Evolutionary conservation across 2,797 vertebrate species (phyloP), one percentile per base, ranked within the genome.

Genomic region (Chaetophractus vellerosus): DNA sequence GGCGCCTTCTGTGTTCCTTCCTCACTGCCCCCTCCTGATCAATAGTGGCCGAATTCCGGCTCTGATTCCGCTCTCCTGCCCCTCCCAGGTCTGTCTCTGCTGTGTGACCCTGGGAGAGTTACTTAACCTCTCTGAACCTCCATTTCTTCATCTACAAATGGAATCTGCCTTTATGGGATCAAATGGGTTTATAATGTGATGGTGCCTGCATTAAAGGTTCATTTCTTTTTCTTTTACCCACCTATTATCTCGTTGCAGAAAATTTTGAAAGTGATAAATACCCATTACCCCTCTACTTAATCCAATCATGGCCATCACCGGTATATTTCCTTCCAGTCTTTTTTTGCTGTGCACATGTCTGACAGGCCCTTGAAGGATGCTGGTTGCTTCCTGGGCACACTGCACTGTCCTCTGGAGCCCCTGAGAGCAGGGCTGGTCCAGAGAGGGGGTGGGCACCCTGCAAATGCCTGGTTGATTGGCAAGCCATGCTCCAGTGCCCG

Each of bases 121-220:
- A 68, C 84, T 64, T 75, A 55, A 80, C 66, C 41, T 91, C 72
- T 91, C 93, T 75, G 78, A 83, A 83, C 52, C 23, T 57, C 45
- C 45, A 9, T 57, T n/a, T 57, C 52, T 16, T 79, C 75, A 23
- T 36, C 52, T 33, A 16, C 59, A 76, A 6, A 52, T 86, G 90
- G 74, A 74, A 63, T 83, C 24, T 85, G 36, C 69, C 69, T 88
- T 24, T 48, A 50, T 21, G 38, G 69, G 48, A 59, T 82, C 69
- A 18, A 41, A 33, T 18, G 80, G 82, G 86, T 81, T 81, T 64
- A 74, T 14, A 55, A 66, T 1, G 31, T 3, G n/a, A 72, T 45
- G 81, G 45, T 59, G 69, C 86, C 63, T 59, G 21, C 26, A 57
- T 26, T 89, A 21, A 63, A 64, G 71, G 66, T 48, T 57, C 6